These are phyloP conservation scores for Dusona sp. DNA, from an alignment of 2,888 invertebrate species.

Conservation along the genomic window DNA sequence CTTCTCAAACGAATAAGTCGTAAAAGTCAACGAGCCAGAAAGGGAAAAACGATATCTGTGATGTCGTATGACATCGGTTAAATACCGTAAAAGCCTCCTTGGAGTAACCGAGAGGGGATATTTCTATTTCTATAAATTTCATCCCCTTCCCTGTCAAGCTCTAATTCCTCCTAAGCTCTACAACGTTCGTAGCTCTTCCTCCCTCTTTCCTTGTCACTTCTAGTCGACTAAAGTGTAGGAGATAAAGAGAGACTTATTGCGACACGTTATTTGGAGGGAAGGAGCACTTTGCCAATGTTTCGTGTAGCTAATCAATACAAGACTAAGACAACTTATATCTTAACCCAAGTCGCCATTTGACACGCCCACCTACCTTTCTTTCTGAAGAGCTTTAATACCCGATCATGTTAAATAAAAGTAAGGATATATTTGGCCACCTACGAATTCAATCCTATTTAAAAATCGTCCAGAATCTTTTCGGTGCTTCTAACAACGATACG, in stretches of 20 bases:
- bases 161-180: slow-evolving; percentile 30
- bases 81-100: slow-evolving; percentile 37
- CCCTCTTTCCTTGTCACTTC: neutral
- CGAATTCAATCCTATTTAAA: slow-evolving; percentile 33
- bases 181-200: neutral
- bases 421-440: slow-evolving; percentile 30
- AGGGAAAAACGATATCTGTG: slow-evolving; percentile 42
- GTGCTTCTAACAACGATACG: neutral
- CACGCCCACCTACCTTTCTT: neutral
- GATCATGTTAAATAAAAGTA: neutral
- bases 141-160: slow-evolving; percentile 20
- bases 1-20: slow-evolving; percentile 62
- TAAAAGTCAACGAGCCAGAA: slow-evolving; percentile 58
- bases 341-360: neutral
- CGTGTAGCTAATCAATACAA: slow-evolving; percentile 62
- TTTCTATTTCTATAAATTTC: slow-evolving; percentile 62
- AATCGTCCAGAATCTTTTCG: slow-evolving; percentile 26
- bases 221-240: neutral
- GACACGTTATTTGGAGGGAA: slow-evolving; percentile 19
- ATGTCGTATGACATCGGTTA: slow-evolving; percentile 60
- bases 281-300: slow-evolving; percentile 59
- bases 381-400: neutral
- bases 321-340: slow-evolving; percentile 16
- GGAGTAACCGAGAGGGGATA: slow-evolving; percentile 43
- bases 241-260: neutral